phyloP scores from a whole-genome alignment of 2,113 vertebrate genomes.

The Dipodomys stephensi region DNA sequence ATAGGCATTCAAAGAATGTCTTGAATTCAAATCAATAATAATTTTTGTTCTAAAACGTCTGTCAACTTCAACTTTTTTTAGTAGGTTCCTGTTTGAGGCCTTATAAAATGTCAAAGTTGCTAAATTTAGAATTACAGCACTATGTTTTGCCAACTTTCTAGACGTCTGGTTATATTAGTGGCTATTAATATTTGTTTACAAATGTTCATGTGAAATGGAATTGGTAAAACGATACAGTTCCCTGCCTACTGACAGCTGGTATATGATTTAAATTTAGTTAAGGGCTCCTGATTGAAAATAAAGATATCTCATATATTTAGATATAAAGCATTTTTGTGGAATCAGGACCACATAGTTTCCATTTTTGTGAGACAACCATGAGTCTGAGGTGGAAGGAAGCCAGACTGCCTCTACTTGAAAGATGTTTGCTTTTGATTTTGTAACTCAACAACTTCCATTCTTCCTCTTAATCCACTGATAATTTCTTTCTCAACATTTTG shows the following conservation, averaged over 20 bases:
- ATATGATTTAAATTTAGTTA: neutral
- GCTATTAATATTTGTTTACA: neutral
- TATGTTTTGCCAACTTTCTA: constrained; percentile 30
- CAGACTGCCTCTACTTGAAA: neutral
- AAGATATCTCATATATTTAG: neutral
- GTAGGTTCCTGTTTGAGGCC: neutral
- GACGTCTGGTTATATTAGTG: neutral
- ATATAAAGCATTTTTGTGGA: neutral
- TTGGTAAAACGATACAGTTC: neutral
- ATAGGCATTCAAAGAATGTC: neutral
- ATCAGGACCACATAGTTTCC: neutral
- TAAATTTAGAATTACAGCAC: constrained; percentile 5
- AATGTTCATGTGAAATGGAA: neutral
- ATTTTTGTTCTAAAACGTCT: neutral
- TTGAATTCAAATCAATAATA: neutral
- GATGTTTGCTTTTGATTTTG: neutral
- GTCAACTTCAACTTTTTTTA: neutral
- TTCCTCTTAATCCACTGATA: neutral
- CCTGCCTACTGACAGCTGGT: neutral
- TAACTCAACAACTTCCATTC: neutral
- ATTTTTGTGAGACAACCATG: neutral
- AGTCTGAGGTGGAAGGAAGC: neutral
- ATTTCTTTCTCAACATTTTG: neutral
- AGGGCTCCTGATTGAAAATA: neutral
- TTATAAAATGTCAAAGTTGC: neutral